phyloP scores from a whole-genome alignment of 1,140 invertebrate species.

The Lerema accius region DNA sequence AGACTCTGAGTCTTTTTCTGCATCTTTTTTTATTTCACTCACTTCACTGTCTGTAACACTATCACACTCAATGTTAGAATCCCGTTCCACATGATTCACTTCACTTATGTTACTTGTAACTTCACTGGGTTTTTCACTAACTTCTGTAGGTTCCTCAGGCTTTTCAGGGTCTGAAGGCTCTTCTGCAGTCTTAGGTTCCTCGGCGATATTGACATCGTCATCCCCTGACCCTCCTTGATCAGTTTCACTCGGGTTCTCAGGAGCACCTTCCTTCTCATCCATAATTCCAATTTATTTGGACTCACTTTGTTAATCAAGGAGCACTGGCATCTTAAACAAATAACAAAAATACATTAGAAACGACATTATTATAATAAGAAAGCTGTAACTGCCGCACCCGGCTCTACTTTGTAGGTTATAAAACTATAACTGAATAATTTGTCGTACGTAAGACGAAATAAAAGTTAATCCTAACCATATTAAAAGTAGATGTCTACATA shows the following conservation, averaged over 20 bases:
- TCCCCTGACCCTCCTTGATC: slow-evolving; percentile 40
- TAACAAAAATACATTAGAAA: slow-evolving; percentile 15
- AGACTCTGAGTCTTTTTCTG: slow-evolving; percentile 6
- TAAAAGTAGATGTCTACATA: neutral
- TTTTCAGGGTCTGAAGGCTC: slow-evolving; percentile 24
- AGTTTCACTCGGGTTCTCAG: slow-evolving; percentile 48
- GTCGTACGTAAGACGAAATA: no score
- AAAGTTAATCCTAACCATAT: neutral
- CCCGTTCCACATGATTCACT: slow-evolving; percentile 65
- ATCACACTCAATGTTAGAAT: slow-evolving; percentile 54
- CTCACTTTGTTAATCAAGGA: slow-evolving; percentile 32
- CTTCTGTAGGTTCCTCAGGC: slow-evolving; percentile 9
- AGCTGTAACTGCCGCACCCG: slow-evolving; percentile 51
- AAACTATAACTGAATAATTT: slow-evolving; percentile 33
- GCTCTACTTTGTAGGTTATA: slow-evolving; percentile 68
- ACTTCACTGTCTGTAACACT: slow-evolving; percentile 43
- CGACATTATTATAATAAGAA: slow-evolving; percentile 18
- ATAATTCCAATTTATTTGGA: slow-evolving; percentile 61
- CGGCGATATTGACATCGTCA: slow-evolving; percentile 14
- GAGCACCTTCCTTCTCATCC: slow-evolving; percentile 65
- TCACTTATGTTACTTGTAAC: slow-evolving; percentile 36
- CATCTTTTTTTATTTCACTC: slow-evolving; percentile 27
- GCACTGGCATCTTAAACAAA: slow-evolving; percentile 61
- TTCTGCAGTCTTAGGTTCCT: slow-evolving; percentile 27
- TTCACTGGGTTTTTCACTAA: slow-evolving; percentile 40